Percentiles rank a stretch among this genome's conserved stretches.
Evolutionary conservation across 23 tunicate species (phyloP).

Genomic region (Halocynthia aurantium): DNA sequence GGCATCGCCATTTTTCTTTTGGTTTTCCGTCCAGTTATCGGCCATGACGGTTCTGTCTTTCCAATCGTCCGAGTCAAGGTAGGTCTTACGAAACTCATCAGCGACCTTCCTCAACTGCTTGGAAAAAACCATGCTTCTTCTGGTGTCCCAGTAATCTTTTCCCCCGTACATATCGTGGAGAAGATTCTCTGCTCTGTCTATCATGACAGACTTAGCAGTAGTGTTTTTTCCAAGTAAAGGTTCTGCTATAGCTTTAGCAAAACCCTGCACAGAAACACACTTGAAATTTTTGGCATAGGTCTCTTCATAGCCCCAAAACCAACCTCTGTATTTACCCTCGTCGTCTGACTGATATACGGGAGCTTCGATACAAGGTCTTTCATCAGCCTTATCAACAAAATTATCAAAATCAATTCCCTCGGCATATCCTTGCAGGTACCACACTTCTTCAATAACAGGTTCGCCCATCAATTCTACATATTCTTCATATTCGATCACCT

Average conservation of each 20-base stretch:
- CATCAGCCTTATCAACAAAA: constrained; percentile 96
- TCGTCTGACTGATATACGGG: constrained; percentile 73
- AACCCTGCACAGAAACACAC: constrained; percentile 95
- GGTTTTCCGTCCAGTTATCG: constrained; percentile 64
- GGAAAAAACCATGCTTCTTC: constrained; percentile 93
- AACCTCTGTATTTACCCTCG: constrained; percentile 75
- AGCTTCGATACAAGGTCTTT: constrained; percentile 75
- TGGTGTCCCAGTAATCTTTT: constrained; percentile 74
- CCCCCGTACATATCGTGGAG: constrained; percentile 92
- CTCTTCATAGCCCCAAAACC: constrained; percentile 98
- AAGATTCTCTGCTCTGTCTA: constrained; percentile 92
- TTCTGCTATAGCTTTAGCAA: constrained; percentile 41
- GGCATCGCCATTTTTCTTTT: constrained; percentile 35
- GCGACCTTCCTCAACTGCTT: constrained; percentile 41
- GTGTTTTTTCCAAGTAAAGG: constrained; percentile 91
- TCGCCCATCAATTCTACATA: constrained; percentile 92
- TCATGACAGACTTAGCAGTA: constrained; percentile 78
- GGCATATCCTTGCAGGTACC: constrained; percentile 93
- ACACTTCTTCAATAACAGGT: constrained; percentile 76
- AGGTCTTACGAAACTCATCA: constrained; percentile 38
- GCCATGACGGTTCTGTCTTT: constrained; percentile 65
- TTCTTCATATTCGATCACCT: constrained; percentile 94
- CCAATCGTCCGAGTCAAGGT: constrained; percentile 78
- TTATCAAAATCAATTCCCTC: constrained; percentile 85
- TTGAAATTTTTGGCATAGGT: constrained; percentile 91